Conservation (phyloP, 2,888 invertebrate genomes). For the Alcis repandata region DNA sequence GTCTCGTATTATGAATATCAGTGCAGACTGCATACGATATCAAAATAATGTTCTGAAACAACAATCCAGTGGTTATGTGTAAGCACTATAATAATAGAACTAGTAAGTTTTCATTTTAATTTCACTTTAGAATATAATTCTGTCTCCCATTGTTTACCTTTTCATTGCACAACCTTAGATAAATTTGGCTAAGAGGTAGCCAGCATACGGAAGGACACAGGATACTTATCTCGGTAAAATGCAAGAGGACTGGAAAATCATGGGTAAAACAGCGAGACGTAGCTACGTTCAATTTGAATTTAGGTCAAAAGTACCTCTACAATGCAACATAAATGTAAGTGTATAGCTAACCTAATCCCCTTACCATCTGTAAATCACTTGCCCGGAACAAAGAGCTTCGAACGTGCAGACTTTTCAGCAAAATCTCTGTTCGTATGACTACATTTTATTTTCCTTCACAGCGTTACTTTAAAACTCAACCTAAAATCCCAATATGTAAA, state of each 20-base stretch:
- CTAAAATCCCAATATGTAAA: too few species aligned
- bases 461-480: constrained; percentile 26
- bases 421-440: constrained; percentile 45
- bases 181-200: too few species aligned
- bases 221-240: background rate
- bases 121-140: too few species aligned
- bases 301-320: constrained; percentile 30
- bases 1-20: background rate
- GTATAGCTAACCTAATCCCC: constrained; percentile 48
- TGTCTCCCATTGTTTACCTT: too few species aligned
- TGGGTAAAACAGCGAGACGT: background rate
- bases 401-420: constrained; percentile 45
- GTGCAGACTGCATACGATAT: background rate
- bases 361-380: constrained; percentile 54
- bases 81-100: too few species aligned
- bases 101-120: too few species aligned
- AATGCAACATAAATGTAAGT: constrained; percentile 46
- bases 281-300: constrained; percentile 20
- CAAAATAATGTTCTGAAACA: background rate
- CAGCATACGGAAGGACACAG: background rate
- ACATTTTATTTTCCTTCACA: constrained; percentile 45
- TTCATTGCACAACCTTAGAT: too few species aligned
- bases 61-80: background rate
- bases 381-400: constrained; percentile 51
- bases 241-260: background rate